Evolutionary conservation across 2,888 invertebrate genomes (phyloP).

Genomic region (Morpho achilles): DNA sequence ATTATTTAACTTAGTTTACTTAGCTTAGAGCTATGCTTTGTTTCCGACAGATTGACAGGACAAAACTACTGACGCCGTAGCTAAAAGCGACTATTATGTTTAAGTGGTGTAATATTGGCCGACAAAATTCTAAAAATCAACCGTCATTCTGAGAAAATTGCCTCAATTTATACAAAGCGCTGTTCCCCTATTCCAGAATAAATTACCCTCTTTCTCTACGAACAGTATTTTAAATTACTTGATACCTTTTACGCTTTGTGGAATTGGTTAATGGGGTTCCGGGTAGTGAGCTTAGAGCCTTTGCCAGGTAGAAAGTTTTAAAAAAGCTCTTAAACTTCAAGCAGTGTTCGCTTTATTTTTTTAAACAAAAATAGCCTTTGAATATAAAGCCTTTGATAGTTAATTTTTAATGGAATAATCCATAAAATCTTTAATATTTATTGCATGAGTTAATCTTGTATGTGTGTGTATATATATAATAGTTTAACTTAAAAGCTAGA

Average conservation of each 20-base stretch:
- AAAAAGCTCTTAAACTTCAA: no score
- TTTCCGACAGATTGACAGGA: not conserved
- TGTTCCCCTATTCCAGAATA: constrained; percentile 40
- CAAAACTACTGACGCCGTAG: constrained; percentile 5
- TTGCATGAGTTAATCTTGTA: no score
- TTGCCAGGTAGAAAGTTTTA: constrained; percentile 25
- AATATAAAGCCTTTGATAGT: no score
- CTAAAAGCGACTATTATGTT: constrained; percentile 10
- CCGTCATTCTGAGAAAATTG: constrained; percentile 21
- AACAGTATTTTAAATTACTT: constrained; percentile 28
- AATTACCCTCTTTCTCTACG: constrained; percentile 24
- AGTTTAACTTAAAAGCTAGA: no score
- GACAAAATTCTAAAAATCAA: constrained; percentile 16
- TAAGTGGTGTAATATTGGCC: constrained; percentile 9
- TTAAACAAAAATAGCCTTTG: no score
- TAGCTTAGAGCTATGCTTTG: no score
- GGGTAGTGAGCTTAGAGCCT: constrained; percentile 50
- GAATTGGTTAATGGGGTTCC: constrained; percentile 69
- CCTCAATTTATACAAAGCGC: constrained; percentile 35
- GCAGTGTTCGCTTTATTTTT: no score
- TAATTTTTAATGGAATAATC: no score
- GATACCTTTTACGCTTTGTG: constrained; percentile 57
- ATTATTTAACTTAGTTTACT: no score
- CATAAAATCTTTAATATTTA: no score
- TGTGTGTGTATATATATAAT: no score